These are phyloP conservation scores for Allolobophora icterica DNA, from an alignment of 2,888 invertebrate species.

Conservation along the genomic window DNA sequence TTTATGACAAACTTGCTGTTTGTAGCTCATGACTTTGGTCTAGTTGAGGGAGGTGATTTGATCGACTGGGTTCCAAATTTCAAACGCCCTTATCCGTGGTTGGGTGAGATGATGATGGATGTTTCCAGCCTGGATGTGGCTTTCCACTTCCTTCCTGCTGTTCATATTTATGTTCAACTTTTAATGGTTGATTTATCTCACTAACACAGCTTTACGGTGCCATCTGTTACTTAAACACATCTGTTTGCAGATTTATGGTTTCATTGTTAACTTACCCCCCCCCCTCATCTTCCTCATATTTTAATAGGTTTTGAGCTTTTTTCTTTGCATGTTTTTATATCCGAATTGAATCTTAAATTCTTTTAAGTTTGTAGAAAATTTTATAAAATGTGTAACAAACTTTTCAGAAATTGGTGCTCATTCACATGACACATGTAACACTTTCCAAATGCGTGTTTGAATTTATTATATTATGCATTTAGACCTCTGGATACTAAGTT, in stretches of 20 bases:
- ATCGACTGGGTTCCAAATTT: slow-evolving; percentile 17
- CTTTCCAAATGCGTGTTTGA: neutral
- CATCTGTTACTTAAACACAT: neutral
- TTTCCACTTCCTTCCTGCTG: neutral
- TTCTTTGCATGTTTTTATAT: neutral
- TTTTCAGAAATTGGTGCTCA: neutral
- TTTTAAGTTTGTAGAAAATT: neutral
- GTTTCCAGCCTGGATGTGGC: slow-evolving; percentile 5
- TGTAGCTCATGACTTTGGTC: slow-evolving; percentile 22
- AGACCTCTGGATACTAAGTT: neutral
- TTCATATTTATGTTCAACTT: neutral
- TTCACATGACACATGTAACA: neutral
- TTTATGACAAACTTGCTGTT: neutral
- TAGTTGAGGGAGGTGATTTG: neutral
- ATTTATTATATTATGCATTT: neutral
- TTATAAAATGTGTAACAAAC: neutral
- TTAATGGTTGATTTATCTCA: neutral
- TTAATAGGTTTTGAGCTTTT: neutral
- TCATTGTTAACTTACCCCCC: neutral
- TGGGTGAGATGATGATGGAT: neutral
- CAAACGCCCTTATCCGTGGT: slow-evolving; percentile 5
- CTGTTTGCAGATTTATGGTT: neutral
- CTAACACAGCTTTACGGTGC: neutral
- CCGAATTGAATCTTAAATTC: neutral
- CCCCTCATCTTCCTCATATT: neutral